These are phyloP conservation scores for Epinephelus fuscoguttatus DNA, from an alignment of 2,113 vertebrate genomes.

Conservation along the genomic window DNA sequence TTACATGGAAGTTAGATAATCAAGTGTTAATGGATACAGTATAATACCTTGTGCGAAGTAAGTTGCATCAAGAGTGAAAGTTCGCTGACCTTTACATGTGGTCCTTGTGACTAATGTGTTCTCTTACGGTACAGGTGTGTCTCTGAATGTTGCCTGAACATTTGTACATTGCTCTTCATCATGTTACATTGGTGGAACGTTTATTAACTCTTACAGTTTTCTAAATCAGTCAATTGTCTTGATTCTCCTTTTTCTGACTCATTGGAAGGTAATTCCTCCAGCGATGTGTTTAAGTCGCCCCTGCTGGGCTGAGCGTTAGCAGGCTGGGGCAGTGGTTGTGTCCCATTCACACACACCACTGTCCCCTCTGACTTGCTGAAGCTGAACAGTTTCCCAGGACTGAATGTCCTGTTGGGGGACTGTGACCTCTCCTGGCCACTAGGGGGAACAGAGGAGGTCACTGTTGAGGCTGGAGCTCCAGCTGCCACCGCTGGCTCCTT, in stretches of 20 bases:
- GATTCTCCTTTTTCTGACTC: slow-evolving; percentile 74
- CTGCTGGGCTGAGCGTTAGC: slow-evolving; percentile 72
- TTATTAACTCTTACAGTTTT: slow-evolving; percentile 72
- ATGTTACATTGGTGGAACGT: slow-evolving; percentile 18
- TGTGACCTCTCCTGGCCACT: slow-evolving; percentile 87
- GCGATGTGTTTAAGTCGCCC: slow-evolving; percentile 70
- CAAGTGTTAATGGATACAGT: slow-evolving; percentile 55
- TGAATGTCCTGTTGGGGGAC: slow-evolving; percentile 93
- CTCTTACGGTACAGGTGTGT: slow-evolving; percentile 35
- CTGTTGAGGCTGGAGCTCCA: slow-evolving; percentile 66
- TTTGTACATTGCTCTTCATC: slow-evolving; percentile 46
- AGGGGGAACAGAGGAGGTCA: slow-evolving; percentile 40
- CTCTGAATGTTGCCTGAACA: slow-evolving; percentile 6
- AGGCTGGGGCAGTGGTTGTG: slow-evolving; percentile 64
- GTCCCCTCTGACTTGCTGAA: slow-evolving; percentile 87
- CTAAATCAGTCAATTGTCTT: slow-evolving; percentile 68
- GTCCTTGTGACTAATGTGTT: slow-evolving; percentile 46
- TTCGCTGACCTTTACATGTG: slow-evolving; percentile 43
- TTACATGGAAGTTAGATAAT: slow-evolving; percentile 69
- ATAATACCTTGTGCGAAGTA: slow-evolving; percentile 56
- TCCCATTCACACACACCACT: slow-evolving; percentile 85
- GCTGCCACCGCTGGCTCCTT: slow-evolving; percentile 78
- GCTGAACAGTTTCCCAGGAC: slow-evolving; percentile 91
- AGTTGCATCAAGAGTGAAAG: slow-evolving; percentile 65
- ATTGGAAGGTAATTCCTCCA: slow-evolving; percentile 73